A percentile compares a stretch with the other conserved stretches of the same genome.
Evolutionary conservation across 1,140 invertebrate species (phyloP).

Genomic region (Delia radicum): DNA sequence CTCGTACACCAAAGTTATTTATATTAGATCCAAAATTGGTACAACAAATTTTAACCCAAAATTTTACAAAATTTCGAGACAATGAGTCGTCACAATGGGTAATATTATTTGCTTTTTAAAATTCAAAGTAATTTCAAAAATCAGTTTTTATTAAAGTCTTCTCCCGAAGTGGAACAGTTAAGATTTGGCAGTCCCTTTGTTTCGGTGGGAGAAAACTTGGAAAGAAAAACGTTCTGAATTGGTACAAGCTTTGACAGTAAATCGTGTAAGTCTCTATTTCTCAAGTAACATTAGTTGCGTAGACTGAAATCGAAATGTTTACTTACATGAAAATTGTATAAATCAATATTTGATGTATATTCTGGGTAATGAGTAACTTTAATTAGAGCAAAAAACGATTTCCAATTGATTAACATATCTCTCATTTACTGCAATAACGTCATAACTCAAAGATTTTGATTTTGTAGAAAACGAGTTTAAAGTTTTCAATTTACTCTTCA

Average conservation of each 20-base stretch:
- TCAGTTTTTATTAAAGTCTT: background rate
- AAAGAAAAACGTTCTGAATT: slow-evolving; percentile 60
- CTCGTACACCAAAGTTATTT: slow-evolving; percentile 51
- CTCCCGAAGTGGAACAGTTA: slow-evolving; percentile 12
- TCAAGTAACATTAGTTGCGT: background rate
- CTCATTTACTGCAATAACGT: too few species aligned
- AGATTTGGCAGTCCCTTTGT: slow-evolving; percentile 45
- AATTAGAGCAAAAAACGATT: too few species aligned
- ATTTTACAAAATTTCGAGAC: slow-evolving; percentile 57
- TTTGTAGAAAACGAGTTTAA: too few species aligned
- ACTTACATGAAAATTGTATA: background rate
- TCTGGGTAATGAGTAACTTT: too few species aligned
- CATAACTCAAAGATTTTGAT: too few species aligned
- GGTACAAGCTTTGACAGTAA: slow-evolving; percentile 59
- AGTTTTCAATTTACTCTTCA: too few species aligned
- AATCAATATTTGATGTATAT: too few species aligned
- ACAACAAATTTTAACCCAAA: slow-evolving; percentile 57
- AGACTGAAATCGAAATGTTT: background rate
- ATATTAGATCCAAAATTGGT: slow-evolving; percentile 58
- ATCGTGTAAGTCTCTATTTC: slow-evolving; percentile 38
- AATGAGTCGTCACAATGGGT: slow-evolving; percentile 38
- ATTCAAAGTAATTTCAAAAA: too few species aligned
- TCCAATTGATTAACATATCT: too few species aligned
- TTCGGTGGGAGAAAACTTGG: slow-evolving; percentile 57
- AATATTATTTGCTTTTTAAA: background rate